Evolutionary conservation across 2,797 vertebrate species (phyloP).

Genomic region (Cephalopachus bancanus): DNA sequence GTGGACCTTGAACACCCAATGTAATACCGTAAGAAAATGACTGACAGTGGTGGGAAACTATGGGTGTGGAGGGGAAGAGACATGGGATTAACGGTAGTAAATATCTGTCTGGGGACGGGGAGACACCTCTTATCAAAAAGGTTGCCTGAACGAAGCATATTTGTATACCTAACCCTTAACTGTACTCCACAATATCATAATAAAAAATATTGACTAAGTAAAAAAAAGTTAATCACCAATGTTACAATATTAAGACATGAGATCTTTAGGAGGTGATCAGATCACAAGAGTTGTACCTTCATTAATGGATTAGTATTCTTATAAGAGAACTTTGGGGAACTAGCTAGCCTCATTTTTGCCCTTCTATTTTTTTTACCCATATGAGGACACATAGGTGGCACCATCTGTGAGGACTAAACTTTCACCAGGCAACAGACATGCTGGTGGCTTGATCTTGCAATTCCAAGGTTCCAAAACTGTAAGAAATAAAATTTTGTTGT

Average conservation of each 20-base stretch:
- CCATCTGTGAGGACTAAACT: neutral
- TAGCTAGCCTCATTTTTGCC: neutral
- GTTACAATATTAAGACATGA: neutral
- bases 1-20: no score
- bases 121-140: no score
- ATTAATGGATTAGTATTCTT: neutral
- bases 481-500: neutral
- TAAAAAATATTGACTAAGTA: no score
- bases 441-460: no score
- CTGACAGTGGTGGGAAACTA: no score
- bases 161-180: no score
- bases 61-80: no score
- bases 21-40: no score
- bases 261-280: neutral
- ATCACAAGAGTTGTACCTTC: neutral
- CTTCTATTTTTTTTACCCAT: neutral
- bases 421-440: neutral
- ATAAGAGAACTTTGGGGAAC: neutral
- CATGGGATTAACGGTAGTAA: no score
- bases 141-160: no score
- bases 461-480: neutral
- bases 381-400: neutral
- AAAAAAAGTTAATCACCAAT: neutral
- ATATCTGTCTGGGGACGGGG: no score
- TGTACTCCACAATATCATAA: no score